Evolutionary conservation across 2,113 vertebrate genomes (phyloP).

Genomic region (Junco hyemalis): DNA sequence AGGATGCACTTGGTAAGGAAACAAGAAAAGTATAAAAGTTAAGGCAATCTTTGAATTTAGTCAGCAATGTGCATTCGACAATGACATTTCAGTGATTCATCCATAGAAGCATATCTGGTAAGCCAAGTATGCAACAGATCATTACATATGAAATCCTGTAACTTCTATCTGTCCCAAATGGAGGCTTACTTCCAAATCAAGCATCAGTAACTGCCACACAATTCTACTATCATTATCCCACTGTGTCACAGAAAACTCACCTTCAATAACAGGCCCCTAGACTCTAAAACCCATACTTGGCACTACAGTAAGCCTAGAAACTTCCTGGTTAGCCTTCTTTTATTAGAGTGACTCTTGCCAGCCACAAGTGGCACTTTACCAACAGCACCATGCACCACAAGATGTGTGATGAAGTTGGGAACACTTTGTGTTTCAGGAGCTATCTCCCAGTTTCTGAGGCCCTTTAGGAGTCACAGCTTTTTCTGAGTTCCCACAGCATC

Average conservation of each 20-base stretch:
- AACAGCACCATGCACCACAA: neutral
- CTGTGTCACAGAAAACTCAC: neutral
- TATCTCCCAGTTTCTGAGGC: neutral
- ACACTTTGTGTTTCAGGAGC: neutral
- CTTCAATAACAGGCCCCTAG: neutral
- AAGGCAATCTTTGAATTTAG: neutral
- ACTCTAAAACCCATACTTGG: neutral
- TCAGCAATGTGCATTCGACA: accelerated
- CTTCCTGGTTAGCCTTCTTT: neutral
- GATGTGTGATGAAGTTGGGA: neutral
- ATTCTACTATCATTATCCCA: neutral
- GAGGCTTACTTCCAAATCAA: neutral
- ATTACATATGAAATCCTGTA: accelerated
- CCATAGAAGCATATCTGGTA: neutral
- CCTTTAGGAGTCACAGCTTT: neutral
- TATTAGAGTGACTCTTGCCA: neutral
- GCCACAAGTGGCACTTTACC: neutral
- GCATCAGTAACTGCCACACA: neutral
- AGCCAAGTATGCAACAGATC: neutral
- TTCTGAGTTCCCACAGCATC: neutral
- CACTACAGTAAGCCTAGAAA: neutral
- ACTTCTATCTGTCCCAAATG: neutral
- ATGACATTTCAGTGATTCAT: neutral
- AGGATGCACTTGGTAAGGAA: neutral
- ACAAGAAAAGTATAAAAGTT: neutral